A percentile compares a stretch with the other conserved stretches of the same genome.
Conservation (phyloP, 2,113 vertebrate genomes). For the Piaya cayana region DNA sequence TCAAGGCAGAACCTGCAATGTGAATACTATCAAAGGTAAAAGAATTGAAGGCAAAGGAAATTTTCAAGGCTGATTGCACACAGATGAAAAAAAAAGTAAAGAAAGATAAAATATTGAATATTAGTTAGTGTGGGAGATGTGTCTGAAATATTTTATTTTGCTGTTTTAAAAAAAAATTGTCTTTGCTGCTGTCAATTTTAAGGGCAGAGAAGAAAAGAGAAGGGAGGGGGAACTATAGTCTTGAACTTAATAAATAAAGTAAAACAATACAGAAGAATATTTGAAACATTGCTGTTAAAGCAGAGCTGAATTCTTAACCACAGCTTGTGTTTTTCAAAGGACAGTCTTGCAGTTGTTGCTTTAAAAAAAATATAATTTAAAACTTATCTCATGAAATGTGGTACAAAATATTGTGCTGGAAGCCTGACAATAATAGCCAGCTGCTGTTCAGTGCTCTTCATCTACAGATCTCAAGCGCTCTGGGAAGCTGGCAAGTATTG, state of each 20-base stretch:
- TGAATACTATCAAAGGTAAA: conserved; percentile 44
- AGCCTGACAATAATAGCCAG: conserved; percentile 28
- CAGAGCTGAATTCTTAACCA: neutral
- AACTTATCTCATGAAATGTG: conserved; percentile 16
- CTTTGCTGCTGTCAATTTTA: neutral
- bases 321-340: conserved; percentile 25
- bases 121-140: neutral
- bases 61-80: conserved; percentile 30
- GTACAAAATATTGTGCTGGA: neutral
- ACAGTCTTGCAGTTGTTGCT: neutral
- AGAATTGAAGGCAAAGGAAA: conserved; percentile 52
- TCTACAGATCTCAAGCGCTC: neutral
- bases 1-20: conserved; percentile 22
- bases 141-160: conserved; percentile 23
- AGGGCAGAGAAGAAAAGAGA: conserved; percentile 20
- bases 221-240: neutral
- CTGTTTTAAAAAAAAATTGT: neutral
- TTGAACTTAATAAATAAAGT: neutral
- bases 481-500: neutral
- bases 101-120: conserved; percentile 47
- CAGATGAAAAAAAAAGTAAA: neutral
- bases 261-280: neutral
- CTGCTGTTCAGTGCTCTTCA: conserved; percentile 27
- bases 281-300: neutral
- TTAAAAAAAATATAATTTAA: neutral